phyloP scores from a whole-genome alignment of 2,797 vertebrate genomes.

The Microhierax caerulescens region DNA sequence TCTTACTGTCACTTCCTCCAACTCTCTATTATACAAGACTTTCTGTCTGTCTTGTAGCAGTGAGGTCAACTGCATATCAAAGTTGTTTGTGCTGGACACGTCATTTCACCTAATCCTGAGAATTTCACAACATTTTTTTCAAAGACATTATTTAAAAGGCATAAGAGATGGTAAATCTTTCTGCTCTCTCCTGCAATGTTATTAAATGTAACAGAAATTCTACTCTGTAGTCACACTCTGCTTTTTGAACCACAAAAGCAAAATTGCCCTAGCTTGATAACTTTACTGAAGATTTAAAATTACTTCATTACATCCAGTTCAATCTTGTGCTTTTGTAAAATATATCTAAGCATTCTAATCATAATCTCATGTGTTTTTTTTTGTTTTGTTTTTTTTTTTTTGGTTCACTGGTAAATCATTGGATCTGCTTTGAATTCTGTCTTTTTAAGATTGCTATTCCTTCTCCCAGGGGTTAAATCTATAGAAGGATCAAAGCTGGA shows the following conservation, averaged over 20 bases:
- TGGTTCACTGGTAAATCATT: not conserved
- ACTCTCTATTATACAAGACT: not conserved
- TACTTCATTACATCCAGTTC: not conserved
- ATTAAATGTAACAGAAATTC: not conserved
- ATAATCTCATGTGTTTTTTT: not conserved
- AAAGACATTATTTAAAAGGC: not conserved
- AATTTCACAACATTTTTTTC: not conserved
- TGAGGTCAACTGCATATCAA: not conserved
- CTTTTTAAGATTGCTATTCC: not conserved
- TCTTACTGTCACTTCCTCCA: not conserved
- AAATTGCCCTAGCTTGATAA: not conserved
- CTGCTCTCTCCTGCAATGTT: not conserved
- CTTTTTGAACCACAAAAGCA: not conserved
- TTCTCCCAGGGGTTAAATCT: not conserved
- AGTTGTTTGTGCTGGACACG: not conserved
- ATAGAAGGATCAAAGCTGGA: not conserved
- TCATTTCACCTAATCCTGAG: not conserved
- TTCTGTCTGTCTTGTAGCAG: not conserved
- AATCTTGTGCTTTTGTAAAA: not conserved
- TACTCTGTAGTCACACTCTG: not conserved
- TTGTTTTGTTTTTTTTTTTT: not conserved
- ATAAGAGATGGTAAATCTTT: not conserved
- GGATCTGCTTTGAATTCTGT: not conserved
- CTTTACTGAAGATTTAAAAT: not conserved
- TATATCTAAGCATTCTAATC: not conserved